Evolutionary conservation across 1,140 invertebrate genomes (phyloP).

Genomic region (Drosophila serrata): DNA sequence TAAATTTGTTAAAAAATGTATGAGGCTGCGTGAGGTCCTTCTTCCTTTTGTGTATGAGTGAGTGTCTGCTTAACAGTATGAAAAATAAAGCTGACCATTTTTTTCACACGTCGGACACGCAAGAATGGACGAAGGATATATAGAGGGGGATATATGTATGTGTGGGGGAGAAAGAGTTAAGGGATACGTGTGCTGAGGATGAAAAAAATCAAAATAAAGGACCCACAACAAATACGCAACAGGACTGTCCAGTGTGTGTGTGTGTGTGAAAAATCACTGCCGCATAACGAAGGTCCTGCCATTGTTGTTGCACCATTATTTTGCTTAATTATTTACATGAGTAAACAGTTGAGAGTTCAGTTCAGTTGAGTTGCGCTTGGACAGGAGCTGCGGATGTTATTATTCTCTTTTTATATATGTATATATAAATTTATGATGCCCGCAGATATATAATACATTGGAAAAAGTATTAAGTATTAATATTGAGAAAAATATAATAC

Average conservation of each 20-base stretch:
- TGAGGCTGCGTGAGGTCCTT: constrained; percentile 41
- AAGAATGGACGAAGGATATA: constrained; percentile 9
- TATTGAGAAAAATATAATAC: too few relatives aligned
- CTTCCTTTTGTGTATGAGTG: constrained; percentile 21
- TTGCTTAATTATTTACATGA: constrained; percentile 82
- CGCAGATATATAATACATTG: constrained; percentile 12
- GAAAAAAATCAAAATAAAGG: constrained; percentile 44
- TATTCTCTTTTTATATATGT: not conserved
- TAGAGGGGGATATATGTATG: constrained; percentile 2
- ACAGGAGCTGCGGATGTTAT: constrained; percentile 27
- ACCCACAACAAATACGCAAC: constrained; percentile 60
- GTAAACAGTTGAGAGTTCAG: constrained; percentile 77
- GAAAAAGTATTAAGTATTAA: not conserved
- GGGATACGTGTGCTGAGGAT: constrained; percentile 38
- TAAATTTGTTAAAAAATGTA: constrained; percentile 74
- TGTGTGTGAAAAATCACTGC: constrained; percentile 69
- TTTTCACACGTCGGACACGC: constrained; percentile 64
- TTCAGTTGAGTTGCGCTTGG: constrained; percentile 24
- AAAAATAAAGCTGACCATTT: constrained; percentile 69
- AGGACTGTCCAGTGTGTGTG: constrained; percentile 9
- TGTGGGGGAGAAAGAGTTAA: constrained; percentile 18
- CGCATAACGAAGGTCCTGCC: constrained; percentile 63
- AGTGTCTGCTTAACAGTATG: constrained; percentile 56
- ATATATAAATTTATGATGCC: constrained; percentile 16
- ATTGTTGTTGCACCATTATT: constrained; percentile 64